These are phyloP conservation scores for Sylvicola cinctus DNA, from an alignment of 2,888 invertebrate genomes.

Conservation along the genomic window DNA sequence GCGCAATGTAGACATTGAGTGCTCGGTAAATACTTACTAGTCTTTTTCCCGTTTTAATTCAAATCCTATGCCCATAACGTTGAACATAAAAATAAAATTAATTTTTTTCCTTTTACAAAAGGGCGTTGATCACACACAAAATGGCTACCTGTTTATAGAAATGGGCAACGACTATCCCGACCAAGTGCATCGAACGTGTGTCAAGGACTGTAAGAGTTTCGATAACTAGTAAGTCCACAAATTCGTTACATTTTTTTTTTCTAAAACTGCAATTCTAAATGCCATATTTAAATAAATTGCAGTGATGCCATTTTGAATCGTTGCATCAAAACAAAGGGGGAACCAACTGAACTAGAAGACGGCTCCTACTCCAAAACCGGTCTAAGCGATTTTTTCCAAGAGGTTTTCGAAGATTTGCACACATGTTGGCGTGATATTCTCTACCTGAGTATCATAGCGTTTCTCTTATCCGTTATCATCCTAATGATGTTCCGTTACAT, in stretches of 20 bases:
- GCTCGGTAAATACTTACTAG: slow-evolving; percentile 24
- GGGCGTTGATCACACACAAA: slow-evolving; percentile 8
- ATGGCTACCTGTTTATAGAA: slow-evolving; percentile 16
- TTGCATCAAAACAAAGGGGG: slow-evolving; percentile 27
- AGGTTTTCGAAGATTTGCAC: slow-evolving; percentile 36
- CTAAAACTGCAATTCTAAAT: no score
- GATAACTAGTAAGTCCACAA: background rate
- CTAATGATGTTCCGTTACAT: slow-evolving; percentile 33
- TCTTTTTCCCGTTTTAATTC: no score
- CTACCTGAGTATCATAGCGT: slow-evolving; percentile 33
- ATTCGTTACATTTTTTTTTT: background rate
- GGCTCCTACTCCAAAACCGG: slow-evolving; percentile 28
- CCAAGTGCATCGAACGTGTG: slow-evolving; percentile 16
- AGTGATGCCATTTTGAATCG: slow-evolving; percentile 30
- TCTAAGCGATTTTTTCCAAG: slow-evolving; percentile 28
- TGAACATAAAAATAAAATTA: background rate
- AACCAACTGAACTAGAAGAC: slow-evolving; percentile 15
- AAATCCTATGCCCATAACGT: no score
- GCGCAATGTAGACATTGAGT: slow-evolving; percentile 6
- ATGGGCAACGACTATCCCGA: slow-evolving; percentile 10
- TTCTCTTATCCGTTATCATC: slow-evolving; percentile 33
- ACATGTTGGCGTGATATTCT: slow-evolving; percentile 35
- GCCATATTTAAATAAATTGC: no score
- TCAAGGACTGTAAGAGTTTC: slow-evolving; percentile 14
- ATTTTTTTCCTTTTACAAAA: slow-evolving; percentile 5